Conservation (phyloP, 1,140 invertebrate species). For the Cotesia glomerata region DNA sequence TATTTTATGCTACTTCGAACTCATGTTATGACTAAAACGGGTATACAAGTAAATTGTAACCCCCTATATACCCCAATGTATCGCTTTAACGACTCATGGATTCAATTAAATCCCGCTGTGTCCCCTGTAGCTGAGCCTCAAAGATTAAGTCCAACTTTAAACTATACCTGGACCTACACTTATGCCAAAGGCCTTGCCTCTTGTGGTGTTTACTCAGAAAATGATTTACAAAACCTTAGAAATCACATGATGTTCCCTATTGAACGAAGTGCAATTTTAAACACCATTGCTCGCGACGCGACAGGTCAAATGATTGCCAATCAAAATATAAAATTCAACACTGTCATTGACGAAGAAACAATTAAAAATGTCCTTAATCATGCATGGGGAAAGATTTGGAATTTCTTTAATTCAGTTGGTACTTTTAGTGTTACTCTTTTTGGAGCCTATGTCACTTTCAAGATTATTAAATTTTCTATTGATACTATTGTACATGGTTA, state of each 20-base stretch:
- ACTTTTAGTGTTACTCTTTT: no score
- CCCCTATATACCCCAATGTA: constrained; percentile 21
- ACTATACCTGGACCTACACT: constrained; percentile 38
- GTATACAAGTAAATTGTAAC: constrained; percentile 25
- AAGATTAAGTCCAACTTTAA: no score
- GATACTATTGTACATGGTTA: no score
- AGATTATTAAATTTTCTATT: no score
- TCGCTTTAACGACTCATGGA: constrained; percentile 27
- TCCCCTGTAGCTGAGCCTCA: constrained; percentile 10
- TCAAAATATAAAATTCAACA: no score
- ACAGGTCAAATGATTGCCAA: constrained; percentile 17
- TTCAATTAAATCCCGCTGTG: constrained; percentile 4
- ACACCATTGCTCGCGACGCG: constrained; percentile 26
- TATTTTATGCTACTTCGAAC: constrained; percentile 32
- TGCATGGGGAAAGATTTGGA: no score
- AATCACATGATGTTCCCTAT: constrained; percentile 31
- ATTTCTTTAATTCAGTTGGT: no score
- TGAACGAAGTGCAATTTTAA: constrained; percentile 33
- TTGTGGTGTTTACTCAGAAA: constrained; percentile 17
- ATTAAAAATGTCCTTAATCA: no score
- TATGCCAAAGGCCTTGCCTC: constrained; percentile 16
- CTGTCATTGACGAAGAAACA: no score
- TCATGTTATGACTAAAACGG: constrained; percentile 23
- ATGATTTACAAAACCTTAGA: not conserved
- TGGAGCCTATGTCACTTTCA: no score